A percentile compares a stretch with the other conserved stretches of the same genome.
Conservation (phyloP, 2,113 vertebrate species). For the Eretmochelys imbricata region DNA sequence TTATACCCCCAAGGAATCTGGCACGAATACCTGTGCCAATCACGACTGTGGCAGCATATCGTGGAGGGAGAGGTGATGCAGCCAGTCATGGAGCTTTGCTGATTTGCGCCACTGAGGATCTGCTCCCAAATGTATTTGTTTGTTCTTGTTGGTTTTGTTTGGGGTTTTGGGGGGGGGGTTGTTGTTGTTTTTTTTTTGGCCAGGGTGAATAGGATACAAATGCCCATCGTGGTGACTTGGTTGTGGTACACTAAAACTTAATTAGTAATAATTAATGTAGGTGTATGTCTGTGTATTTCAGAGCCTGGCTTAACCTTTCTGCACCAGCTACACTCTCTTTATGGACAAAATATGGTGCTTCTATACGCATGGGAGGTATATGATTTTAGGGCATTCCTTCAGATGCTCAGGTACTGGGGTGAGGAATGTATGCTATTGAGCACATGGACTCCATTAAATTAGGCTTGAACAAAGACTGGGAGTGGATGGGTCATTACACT, state of each 20-base stretch:
- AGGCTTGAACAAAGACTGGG: too few species aligned
- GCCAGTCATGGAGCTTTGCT: neutral
- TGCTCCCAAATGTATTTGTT: neutral
- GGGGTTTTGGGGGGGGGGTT: too few species aligned
- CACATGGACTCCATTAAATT: too few species aligned
- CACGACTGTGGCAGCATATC: neutral
- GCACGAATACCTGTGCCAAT: neutral
- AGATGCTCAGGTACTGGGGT: too few species aligned
- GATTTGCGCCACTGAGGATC: neutral
- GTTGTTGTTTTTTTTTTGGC: neutral
- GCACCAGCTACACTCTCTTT: neutral
- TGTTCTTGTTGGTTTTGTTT: too few species aligned
- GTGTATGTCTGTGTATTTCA: neutral
- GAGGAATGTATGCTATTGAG: too few species aligned
- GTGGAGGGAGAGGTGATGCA: too few species aligned
- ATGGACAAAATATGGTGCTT: neutral
- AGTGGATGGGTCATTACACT: too few species aligned
- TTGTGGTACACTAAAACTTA: neutral
- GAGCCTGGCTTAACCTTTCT: neutral
- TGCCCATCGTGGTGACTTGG: neutral
- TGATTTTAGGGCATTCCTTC: too few species aligned
- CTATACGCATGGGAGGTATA: neutral
- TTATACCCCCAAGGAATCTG: neutral
- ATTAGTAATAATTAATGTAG: neutral
- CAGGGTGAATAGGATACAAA: neutral